Evolutionary conservation across 1,140 invertebrate genomes (phyloP).

Genomic region (Drosophila varians): DNA sequence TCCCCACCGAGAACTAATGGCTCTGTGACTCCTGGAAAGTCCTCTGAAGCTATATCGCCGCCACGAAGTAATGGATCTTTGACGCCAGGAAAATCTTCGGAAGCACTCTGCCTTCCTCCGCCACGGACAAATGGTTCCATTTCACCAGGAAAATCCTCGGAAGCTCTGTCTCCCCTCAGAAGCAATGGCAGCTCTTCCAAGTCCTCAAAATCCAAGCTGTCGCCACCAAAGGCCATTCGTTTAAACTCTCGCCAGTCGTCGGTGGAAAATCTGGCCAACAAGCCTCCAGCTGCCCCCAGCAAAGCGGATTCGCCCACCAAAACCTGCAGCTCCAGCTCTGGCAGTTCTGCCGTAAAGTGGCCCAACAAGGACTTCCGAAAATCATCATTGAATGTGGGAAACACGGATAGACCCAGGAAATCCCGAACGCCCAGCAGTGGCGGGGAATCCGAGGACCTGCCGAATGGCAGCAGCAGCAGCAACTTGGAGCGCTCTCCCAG

Average conservation of each 20-base stretch:
- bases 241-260: slow-evolving; percentile 73
- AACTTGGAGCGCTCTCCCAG: slow-evolving; percentile 79
- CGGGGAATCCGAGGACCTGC: slow-evolving; percentile 67
- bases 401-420: slow-evolving; percentile 83
- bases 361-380: slow-evolving; percentile 91
- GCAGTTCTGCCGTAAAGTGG: slow-evolving; percentile 82
- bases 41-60: slow-evolving; percentile 61
- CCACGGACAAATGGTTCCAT: slow-evolving; percentile 17
- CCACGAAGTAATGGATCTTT: slow-evolving; percentile 33
- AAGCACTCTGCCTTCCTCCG: slow-evolving; percentile 2
- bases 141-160: neutral
- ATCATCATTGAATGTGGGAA: slow-evolving; percentile 89
- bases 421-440: slow-evolving; percentile 77
- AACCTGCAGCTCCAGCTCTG: slow-evolving; percentile 39
- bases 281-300: slow-evolving; percentile 86
- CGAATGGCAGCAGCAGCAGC: slow-evolving; percentile 10
- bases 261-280: slow-evolving; percentile 68
- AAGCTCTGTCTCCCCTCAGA: slow-evolving; percentile 3
- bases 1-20: slow-evolving; percentile 20
- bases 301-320: slow-evolving; percentile 82
- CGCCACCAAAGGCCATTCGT: slow-evolving; percentile 68
- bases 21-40: slow-evolving; percentile 10
- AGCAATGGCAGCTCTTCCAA: slow-evolving; percentile 18
- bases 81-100: neutral
- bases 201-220: slow-evolving; percentile 68